Evolutionary conservation across 1,140 invertebrate species (phyloP).

Genomic region (Hesperophylax magnus): DNA sequence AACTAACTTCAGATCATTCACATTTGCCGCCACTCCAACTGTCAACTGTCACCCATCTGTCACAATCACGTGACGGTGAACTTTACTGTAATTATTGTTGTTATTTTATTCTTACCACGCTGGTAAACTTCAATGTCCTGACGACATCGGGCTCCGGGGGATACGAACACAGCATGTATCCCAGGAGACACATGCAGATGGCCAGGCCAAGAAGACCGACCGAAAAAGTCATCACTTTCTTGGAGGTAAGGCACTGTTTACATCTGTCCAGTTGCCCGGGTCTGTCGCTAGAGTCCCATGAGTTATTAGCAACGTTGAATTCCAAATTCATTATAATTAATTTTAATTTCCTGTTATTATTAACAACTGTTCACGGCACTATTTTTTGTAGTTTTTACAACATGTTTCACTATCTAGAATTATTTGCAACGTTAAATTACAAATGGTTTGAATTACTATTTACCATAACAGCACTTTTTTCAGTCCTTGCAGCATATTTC

Average conservation of each 20-base stretch:
- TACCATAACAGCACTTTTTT: no score
- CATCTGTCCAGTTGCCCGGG: constrained; percentile 57
- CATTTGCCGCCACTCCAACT: not conserved
- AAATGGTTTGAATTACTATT: not conserved
- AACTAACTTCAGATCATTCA: not conserved
- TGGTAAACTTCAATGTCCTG: constrained; percentile 65
- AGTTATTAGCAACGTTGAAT: constrained; percentile 65
- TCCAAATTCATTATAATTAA: constrained; percentile 56
- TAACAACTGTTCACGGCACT: not conserved
- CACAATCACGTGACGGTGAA: not conserved
- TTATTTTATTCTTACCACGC: constrained; percentile 63
- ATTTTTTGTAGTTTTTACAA: not conserved
- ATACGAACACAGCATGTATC: constrained; percentile 65
- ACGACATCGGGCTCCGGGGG: constrained; percentile 61
- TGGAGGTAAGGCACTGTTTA: constrained; percentile 14
- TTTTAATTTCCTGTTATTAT: no score
- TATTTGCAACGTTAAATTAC: not conserved
- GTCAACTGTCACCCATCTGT: not conserved
- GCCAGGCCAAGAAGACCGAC: constrained; percentile 65
- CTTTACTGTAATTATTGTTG: not conserved
- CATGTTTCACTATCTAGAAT: not conserved
- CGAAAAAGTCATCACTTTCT: constrained; percentile 61
- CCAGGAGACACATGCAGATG: constrained; percentile 65
- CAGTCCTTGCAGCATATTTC: no score
- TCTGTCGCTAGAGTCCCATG: constrained; percentile 65